phyloP scores from a whole-genome alignment of 2,797 vertebrate genomes.

The Arnoldichthys spilopterus region DNA sequence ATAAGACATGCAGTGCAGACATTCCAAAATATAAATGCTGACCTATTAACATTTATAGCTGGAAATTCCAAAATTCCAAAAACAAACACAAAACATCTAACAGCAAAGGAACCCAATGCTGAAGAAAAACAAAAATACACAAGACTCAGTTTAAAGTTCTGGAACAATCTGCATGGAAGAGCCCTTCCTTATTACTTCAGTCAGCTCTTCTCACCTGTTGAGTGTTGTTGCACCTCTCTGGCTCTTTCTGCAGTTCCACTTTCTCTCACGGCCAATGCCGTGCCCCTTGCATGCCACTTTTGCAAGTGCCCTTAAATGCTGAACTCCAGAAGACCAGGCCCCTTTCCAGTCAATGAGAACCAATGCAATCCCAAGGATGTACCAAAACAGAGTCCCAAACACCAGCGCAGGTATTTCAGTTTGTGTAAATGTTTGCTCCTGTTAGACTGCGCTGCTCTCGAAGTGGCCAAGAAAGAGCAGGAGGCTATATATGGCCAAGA shows the following conservation, averaged over 20 bases:
- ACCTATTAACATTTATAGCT: background rate
- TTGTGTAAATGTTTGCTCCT: conserved; percentile 7
- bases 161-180: no score
- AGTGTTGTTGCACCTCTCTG: background rate
- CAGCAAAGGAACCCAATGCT: background rate
- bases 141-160: no score
- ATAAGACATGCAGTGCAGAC: background rate
- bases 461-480: background rate
- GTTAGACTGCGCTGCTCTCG: background rate
- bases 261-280: background rate
- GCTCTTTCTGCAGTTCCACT: background rate
- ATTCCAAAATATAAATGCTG: background rate
- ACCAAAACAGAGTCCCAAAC: background rate
- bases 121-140: no score
- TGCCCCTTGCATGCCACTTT: background rate
- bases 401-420: background rate
- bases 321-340: background rate
- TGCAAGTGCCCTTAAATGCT: background rate
- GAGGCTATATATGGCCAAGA: conserved; percentile 15
- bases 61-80: no score
- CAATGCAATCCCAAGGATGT: background rate
- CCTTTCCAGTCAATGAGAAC: background rate
- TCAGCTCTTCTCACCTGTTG: conserved; percentile 10
- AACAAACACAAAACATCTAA: background rate
- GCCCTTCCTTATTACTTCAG: background rate